A percentile compares a stretch with the other conserved stretches of the same genome.
Conservation (phyloP, 2,113 vertebrate genomes). For the Lamprologus ornatipinnis region DNA sequence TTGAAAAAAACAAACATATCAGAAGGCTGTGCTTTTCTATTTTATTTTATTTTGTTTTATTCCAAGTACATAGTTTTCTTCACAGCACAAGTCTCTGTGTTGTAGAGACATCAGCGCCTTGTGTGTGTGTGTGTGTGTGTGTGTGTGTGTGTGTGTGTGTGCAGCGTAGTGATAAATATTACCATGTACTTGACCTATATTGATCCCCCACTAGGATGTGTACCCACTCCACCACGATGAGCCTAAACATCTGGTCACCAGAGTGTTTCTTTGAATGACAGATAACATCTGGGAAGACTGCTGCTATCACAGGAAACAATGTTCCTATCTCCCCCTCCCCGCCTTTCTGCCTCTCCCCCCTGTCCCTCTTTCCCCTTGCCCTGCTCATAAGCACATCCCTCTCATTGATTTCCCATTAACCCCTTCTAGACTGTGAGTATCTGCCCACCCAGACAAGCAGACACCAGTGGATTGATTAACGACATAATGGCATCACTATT, state of each 20-base stretch:
- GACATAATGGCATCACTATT: slow-evolving; percentile 55
- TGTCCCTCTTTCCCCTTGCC: slow-evolving; percentile 48
- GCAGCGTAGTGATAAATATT: slow-evolving; percentile 35
- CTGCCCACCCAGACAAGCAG: slow-evolving; percentile 52
- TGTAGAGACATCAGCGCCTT: slow-evolving; percentile 1
- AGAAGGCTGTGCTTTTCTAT: not conserved
- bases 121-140: slow-evolving; percentile 12
- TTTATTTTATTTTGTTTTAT: not conserved
- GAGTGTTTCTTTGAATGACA: slow-evolving; percentile 70
- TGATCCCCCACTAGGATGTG: slow-evolving; percentile 40
- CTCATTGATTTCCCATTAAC: slow-evolving; percentile 77
- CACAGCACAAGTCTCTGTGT: not conserved
- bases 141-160: slow-evolving; percentile 26
- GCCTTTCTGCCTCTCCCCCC: slow-evolving; percentile 11
- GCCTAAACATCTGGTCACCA: slow-evolving; percentile 73
- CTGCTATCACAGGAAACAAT: slow-evolving; percentile 76
- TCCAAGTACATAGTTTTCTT: not conserved
- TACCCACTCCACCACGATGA: slow-evolving; percentile 39
- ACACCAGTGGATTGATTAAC: slow-evolving; percentile 68
- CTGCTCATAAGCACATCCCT: slow-evolving; percentile 66
- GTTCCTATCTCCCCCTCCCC: slow-evolving; percentile 52
- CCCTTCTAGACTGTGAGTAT: slow-evolving; percentile 65
- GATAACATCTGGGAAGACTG: slow-evolving; percentile 78
- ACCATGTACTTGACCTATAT: slow-evolving; percentile 59
- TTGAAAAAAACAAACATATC: slow-evolving; percentile 8